Base-by-base conservation (phyloP, 2,797 vertebrate species). In the Spheniscus humboldti region DNA sequence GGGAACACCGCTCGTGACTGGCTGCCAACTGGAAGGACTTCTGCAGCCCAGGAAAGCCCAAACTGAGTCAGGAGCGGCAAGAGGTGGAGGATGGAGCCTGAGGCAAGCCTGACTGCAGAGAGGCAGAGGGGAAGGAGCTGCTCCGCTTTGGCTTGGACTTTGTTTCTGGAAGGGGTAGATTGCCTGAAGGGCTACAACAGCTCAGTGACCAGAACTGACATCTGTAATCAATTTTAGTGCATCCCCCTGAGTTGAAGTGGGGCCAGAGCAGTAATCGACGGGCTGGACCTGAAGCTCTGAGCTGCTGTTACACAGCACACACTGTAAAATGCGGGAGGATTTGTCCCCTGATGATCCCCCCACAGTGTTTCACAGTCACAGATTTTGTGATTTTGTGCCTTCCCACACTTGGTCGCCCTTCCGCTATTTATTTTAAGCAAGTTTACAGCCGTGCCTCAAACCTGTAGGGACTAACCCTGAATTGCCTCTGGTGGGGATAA, bases 121-220 rank as follows among this genome's bases (percentile, higher is more conserved):
- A 85, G 41, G 53, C 69, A 81, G 66, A 80, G 41, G 18, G 69
- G 43, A 89, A 85, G 59, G 50, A 94, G 39, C 45, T 55, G 52
- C 72, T 85, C 39, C 0, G 0, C 55, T 85, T 91, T 7, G 2
- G 13, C 41, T 82, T 78, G 67, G 63, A 22, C 67, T 85, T 91
- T 1, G 9, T 89, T 91, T 82, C 74, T 91, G 78, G 67, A 94
- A 92, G 63, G 56, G 47, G 9, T 87, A 52, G 33, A 57, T 92
- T 94, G 90, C 77, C 92, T 94, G 89, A 66, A 94, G 80, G 87
- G 74, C 66, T 95, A 91, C 91, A 86, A 62, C 55, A 7, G 8
- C 47, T 91, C 74, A 62, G 86, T 89, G 84, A 69, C 86, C 81
- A 89, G 79, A 92, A 57, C 73, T 90, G 91, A 92, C 89, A 79